A percentile compares a stretch with the other conserved stretches of the same genome.
Evolutionary conservation across 2,888 invertebrate species (phyloP).

Genomic region (Anoncus sp.): DNA sequence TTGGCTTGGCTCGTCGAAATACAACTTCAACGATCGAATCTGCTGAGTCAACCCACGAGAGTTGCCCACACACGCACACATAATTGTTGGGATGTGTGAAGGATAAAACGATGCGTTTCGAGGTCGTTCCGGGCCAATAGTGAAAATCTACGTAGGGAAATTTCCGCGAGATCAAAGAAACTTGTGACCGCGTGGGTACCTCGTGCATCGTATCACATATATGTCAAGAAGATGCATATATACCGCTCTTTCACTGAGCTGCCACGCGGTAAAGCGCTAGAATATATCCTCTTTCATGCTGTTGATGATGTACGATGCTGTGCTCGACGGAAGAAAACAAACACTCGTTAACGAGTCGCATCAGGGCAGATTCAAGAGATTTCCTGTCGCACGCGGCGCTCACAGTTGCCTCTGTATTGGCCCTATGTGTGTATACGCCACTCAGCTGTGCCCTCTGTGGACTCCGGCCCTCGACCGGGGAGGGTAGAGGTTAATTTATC

Average conservation of each 20-base stretch:
- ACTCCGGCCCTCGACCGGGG: conserved; percentile 70
- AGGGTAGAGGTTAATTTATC: conserved; percentile 80
- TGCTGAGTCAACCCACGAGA: neutral
- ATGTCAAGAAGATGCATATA: conserved; percentile 24
- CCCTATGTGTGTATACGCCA: conserved; percentile 42
- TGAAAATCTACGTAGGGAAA: conserved; percentile 52
- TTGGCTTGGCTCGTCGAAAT: conserved; percentile 8
- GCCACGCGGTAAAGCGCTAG: conserved; percentile 27
- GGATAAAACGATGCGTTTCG: conserved; percentile 32
- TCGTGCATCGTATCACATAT: conserved; percentile 39
- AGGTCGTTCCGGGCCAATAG: conserved; percentile 34
- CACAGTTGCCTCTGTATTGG: conserved; percentile 59
- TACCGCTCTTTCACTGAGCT: conserved; percentile 7
- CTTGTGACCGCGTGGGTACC: conserved; percentile 38
- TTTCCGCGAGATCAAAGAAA: conserved; percentile 58
- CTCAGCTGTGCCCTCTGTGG: conserved; percentile 48
- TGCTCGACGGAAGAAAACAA: conserved; percentile 78
- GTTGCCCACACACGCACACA: neutral
- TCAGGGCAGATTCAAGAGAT: conserved; percentile 82
- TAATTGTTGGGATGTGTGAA: conserved; percentile 5
- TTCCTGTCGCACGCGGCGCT: conserved; percentile 78
- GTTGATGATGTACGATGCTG: conserved; percentile 42
- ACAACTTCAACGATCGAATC: neutral
- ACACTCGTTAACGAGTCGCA: conserved; percentile 81
- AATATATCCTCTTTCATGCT: conserved; percentile 34